Base-by-base conservation (phyloP, 2,797 vertebrate species). In the Sebastes hubbsi region DNA sequence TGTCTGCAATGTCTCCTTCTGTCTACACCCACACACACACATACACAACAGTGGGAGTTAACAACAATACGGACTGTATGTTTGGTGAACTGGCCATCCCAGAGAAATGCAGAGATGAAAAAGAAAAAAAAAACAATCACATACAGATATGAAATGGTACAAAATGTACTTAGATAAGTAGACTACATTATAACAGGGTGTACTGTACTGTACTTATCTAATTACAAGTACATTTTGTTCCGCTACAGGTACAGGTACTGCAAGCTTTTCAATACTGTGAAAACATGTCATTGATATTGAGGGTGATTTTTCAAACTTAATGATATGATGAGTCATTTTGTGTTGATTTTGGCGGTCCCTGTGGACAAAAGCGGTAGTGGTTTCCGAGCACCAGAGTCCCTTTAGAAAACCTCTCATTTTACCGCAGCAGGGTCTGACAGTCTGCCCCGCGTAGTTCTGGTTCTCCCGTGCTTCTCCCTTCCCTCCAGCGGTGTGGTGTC, bases 1-100 rank as follows among this genome's bases (percentile, higher is more conserved):
- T 83, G 24, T 63, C 72, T 76, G 27, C 54, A 4, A 34, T 11
- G 24, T 67, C 68, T 81, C 32, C 12, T 38, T 76, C 60, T 78
- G 62, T 69, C 34, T 64, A 58, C 65, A 75, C 49, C 67, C 78
- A 87, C 56, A 70, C 20, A 72, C 30, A 73, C 38, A 42, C 38
- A 42, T 42, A 42, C 38, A 42, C 38, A 68, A 69, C 75, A 71
- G 75, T 13, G 14, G 38, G 18, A 78, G 62, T 38, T 25, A 34
- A 73, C 63, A 77, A 24, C 20, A 72, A 32, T 24, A 77, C 65
- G 14, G 7, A 20, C 55, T 71, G 62, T 54, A 32, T 4, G 18
- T 7, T 58, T 54, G 13, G 20, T 69, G 42, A 73, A 69, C 27
- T 30, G 52, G 20, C 11, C 20, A 22, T 9, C 10, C 8, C 25